These are phyloP conservation scores for Pseudois nayaur DNA, from an alignment of 2,113 vertebrate species.

Conservation along the genomic window DNA sequence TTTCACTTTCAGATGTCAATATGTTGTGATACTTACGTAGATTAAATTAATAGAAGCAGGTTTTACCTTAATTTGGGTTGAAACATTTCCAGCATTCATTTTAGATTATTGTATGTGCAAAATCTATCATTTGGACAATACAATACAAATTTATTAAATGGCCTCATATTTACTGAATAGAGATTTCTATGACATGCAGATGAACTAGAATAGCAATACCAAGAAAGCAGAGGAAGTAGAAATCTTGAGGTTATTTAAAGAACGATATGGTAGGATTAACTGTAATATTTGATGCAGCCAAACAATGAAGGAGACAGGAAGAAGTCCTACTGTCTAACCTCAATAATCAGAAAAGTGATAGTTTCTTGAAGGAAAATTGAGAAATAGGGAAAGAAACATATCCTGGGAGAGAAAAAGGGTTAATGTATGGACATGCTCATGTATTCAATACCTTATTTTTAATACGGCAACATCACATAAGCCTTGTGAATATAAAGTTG, in stretches of 20 bases:
- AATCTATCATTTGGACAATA: conserved; percentile 2
- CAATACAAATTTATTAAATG: background rate
- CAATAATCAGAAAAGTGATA: background rate
- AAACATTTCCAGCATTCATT: conserved; percentile 17
- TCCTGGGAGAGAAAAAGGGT: background rate
- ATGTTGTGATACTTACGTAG: background rate
- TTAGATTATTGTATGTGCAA: background rate
- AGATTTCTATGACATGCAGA: background rate
- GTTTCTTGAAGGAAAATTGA: background rate
- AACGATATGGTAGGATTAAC: background rate
- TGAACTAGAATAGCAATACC: background rate
- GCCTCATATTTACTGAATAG: background rate
- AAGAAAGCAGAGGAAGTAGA: background rate
- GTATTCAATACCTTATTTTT: background rate
- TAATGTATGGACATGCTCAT: background rate
- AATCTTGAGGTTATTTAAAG: background rate
- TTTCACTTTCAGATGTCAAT: background rate
- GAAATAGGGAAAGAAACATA: background rate
- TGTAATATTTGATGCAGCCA: background rate
- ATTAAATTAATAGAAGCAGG: background rate
- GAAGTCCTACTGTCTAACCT: background rate
- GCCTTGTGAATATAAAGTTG: background rate
- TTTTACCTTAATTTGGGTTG: conserved; percentile 22
- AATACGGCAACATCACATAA: background rate
- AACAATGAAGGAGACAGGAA: background rate